Evolutionary conservation across 1,140 invertebrate genomes (phyloP), one percentile per base, ranked within the genome.

Genomic region (Cotesia vestalis): DNA sequence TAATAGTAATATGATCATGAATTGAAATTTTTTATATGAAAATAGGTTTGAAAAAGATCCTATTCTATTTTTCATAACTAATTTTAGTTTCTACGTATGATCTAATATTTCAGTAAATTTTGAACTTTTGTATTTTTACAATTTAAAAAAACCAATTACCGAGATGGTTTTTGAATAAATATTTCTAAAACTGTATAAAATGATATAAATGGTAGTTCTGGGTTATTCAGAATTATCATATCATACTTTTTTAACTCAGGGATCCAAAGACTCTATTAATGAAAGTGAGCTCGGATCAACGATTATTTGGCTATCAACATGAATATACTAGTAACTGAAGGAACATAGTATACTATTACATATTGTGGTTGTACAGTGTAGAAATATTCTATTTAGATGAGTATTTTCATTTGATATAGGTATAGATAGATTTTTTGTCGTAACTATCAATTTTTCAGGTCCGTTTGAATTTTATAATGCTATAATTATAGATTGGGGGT

Each of bases 241-340:
- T 51, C 51, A 34, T 20, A 66, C 40, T 66, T 46, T 66, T 66
- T 52, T 8, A 27, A 35, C 66, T 67, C 66, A 67, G 62, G 62
- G 46, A 67, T 67, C 66, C 66, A 67, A 67, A 52, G 66, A 67
- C 66, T 67, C 66, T 66, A 67, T 67, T 67, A 57, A 67, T 12
- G 34, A 67, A 67, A 53, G 46, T n/a, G 66, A 67, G 66, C 46
- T 67, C n/a, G 62, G 62, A 64, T 64, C 62, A 64, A 51, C 35
- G 38, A 46, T 51, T 64, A 20, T 51, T 51, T 51, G 60, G 36
- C 12, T 62, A 62, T 57, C n/a, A 14, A 12, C n/a, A 14, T 20
- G 5, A 57, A 57, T 4, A 57, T 57, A 57, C n/a, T 9, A 46
- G 40, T 46, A 46, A 46, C 40, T 46, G 51, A 52, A n/a, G 8